phyloP scores from a whole-genome alignment of 2,888 invertebrate species.

The Subacronicta megacephala region DNA sequence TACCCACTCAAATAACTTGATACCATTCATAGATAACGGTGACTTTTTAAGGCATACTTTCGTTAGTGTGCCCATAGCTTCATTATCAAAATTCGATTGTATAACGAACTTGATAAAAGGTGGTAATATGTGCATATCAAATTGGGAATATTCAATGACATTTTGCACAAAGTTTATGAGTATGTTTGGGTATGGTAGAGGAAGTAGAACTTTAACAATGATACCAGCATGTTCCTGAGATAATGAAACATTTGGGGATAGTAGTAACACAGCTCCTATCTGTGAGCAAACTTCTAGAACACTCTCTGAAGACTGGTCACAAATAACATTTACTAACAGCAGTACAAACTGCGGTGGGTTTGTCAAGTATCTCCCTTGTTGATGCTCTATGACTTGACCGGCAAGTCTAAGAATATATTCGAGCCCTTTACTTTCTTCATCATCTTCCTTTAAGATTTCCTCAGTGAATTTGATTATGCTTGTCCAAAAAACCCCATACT shows the following conservation, averaged over 20 bases:
- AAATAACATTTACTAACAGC: constrained; percentile 87
- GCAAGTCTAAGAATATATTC: constrained; percentile 89
- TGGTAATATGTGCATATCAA: constrained; percentile 93
- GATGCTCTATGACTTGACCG: constrained; percentile 90
- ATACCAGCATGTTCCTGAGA: constrained; percentile 93
- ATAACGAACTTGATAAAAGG: constrained; percentile 90
- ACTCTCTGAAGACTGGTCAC: constrained; percentile 81
- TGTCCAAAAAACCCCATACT: constrained; percentile 92
- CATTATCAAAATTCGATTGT: constrained; percentile 86
- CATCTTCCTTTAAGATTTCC: constrained; percentile 75
- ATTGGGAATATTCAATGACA: constrained; percentile 91
- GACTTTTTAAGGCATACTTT: constrained; percentile 92
- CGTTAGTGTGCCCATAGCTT: constrained; percentile 90
- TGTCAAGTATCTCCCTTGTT: constrained; percentile 90
- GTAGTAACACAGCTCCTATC: constrained; percentile 89
- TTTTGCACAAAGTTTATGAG: constrained; percentile 91
- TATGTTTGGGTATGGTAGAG: constrained; percentile 87
- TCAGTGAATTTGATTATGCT: constrained; percentile 76
- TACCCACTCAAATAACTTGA: constrained; percentile 90
- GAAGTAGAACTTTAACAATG: constrained; percentile 91
- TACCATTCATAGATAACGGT: constrained; percentile 90
- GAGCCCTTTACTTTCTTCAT: constrained; percentile 72
- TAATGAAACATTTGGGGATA: constrained; percentile 90
- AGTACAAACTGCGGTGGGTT: constrained; percentile 90
- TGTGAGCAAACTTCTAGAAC: constrained; percentile 86